Evolutionary conservation across 2,888 invertebrate genomes (phyloP), one percentile per base, ranked within the genome.

Genomic region (Stegophylla sp.): DNA sequence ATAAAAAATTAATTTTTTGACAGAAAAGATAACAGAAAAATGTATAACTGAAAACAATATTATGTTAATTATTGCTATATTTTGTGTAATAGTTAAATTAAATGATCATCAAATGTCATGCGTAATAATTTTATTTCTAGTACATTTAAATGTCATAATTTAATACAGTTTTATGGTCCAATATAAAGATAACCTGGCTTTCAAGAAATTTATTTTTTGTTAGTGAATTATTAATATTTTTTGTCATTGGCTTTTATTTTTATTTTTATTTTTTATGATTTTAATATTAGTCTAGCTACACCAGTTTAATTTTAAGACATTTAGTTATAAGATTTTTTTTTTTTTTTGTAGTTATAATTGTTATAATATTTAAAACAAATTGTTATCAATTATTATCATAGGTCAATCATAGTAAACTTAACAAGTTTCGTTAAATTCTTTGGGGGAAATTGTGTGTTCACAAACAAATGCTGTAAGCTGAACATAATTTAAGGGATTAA

Each of bases 391-490:
- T 17, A 56, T 53, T 51, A 53, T 41, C 41, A 1, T 53, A 53
- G 23, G 17, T 64, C 20, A 64, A 64, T 51, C 17, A 9, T 41
- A 51, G 23, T 64, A 34, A 17, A 64, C 51, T 75, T 4, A n/a
- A 41, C 51, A 75, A 75, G 1, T 75, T 75, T 23, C 51, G 41
- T 75, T 64, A 23, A 41, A 41, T 48, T 64, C 51, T 53, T 63
- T 34, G 34, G 64, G 51, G 13, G 2, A 10, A 45, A 13, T 23
- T 75, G 28, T 53, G 20, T 48, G 12, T 59, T 23, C 45, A 45
- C 12, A 72, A 23, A 4, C n/a, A 43, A 43, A 56, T 34, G 17
- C 0, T 34, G 7, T 34, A 34, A 9, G 13, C 45, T 45, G 9
- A 1, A 63, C 2, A 13, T 5, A 26, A 69, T 26, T 43, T n/a